Evolutionary conservation across 2,888 invertebrate species (phyloP).

Genomic region (Prosopocoilus inquinatus): DNA sequence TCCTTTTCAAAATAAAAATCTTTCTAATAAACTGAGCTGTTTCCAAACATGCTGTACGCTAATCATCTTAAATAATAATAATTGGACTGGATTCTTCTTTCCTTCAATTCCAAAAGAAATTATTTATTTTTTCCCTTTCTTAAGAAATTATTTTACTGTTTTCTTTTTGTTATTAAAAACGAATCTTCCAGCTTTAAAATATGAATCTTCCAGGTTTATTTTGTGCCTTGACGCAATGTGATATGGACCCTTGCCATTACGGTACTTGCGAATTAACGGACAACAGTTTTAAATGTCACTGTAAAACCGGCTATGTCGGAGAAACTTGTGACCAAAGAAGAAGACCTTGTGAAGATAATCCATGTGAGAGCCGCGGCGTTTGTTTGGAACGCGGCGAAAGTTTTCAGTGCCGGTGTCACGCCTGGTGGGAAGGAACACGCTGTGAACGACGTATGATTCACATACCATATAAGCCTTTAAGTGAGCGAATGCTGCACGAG

Average conservation of each 20-base stretch:
- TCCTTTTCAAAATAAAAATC: too few species aligned
- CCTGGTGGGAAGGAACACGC: slow-evolving; percentile 61
- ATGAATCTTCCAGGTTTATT: slow-evolving; percentile 60
- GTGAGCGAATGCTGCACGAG: slow-evolving; percentile 80
- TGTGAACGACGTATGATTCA: slow-evolving; percentile 70
- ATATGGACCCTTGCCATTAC: slow-evolving; percentile 67
- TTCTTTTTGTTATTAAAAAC: too few species aligned
- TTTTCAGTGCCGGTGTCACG: slow-evolving; percentile 70
- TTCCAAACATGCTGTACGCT: too few species aligned
- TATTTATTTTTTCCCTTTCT: too few species aligned
- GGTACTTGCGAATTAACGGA: slow-evolving; percentile 61
- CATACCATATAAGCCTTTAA: slow-evolving; percentile 69
- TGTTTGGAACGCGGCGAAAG: slow-evolving; percentile 67
- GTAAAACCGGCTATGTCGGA: slow-evolving; percentile 68
- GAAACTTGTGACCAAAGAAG: slow-evolving; percentile 65
- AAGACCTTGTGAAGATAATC: slow-evolving; percentile 68
- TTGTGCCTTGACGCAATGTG: slow-evolving; percentile 74
- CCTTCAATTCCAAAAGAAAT: too few species aligned
- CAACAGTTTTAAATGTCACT: slow-evolving; percentile 60
- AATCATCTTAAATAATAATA: too few species aligned
- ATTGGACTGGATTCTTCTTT: too few species aligned
- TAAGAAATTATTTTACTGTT: too few species aligned
- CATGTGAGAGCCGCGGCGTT: slow-evolving; percentile 73
- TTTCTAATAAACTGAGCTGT: too few species aligned
- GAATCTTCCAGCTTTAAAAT: too few species aligned